These are phyloP conservation scores for Melanotaenia nigrans DNA, from an alignment of 2,797 vertebrate species.

Conservation along the genomic window DNA sequence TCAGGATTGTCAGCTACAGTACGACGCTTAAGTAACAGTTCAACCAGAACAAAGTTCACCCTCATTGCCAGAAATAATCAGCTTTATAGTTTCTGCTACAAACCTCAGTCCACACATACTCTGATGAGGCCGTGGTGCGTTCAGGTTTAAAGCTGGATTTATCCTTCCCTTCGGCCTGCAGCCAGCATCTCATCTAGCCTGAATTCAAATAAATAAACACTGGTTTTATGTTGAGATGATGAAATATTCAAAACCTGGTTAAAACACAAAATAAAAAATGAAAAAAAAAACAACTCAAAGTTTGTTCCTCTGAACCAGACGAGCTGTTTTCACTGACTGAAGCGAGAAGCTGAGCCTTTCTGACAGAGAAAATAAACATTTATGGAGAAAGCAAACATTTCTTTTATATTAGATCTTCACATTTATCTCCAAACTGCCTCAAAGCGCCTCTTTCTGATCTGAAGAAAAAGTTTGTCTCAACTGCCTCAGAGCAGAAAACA, in stretches of 20 bases:
- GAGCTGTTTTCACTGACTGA: background rate
- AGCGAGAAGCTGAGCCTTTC: background rate
- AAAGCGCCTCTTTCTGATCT: no score
- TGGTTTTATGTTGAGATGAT: background rate
- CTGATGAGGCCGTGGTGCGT: background rate
- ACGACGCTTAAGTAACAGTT: constrained; percentile 5
- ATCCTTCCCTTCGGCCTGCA: no score
- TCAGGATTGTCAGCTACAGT: constrained; percentile 25
- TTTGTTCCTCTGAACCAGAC: no score
- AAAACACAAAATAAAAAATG: background rate
- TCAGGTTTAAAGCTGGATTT: background rate
- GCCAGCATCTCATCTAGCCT: no score
- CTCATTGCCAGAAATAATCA: no score
- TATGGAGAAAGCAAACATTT: background rate
- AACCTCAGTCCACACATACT: no score
- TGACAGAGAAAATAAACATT: no score
- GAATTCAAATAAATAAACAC: background rate
- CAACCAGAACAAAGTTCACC: background rate
- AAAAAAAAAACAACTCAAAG: no score
- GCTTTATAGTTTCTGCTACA: no score
- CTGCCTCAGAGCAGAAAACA: no score
- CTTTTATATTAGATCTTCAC: background rate
- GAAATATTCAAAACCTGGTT: background rate
- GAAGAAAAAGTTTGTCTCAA: no score
- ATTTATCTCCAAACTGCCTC: background rate